Conservation (phyloP, 1,140 invertebrate genomes). For the Subanguina moxae region DNA sequence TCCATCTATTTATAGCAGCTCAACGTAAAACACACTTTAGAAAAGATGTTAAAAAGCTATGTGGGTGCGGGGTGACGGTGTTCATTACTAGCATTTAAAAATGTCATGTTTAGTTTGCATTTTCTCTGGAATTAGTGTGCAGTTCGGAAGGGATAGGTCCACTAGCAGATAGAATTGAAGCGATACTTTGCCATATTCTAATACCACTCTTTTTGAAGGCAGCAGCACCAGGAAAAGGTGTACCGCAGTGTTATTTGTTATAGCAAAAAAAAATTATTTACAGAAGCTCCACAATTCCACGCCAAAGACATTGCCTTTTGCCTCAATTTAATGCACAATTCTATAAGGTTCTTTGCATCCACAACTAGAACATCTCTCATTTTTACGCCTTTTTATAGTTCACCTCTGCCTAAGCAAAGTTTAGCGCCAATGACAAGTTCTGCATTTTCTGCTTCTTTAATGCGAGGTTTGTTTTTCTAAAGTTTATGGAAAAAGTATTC, state of each 20-base stretch:
- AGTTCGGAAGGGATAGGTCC: conserved; percentile 79
- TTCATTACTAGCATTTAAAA: conserved; percentile 8
- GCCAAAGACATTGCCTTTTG: conserved; percentile 84
- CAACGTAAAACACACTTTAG: too few species aligned
- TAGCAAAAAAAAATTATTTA: conserved; percentile 11
- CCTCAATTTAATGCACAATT: conserved; percentile 79
- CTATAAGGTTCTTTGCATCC: conserved; percentile 65
- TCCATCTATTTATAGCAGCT: too few species aligned
- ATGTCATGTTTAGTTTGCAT: conserved; percentile 40
- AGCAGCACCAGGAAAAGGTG: conserved; percentile 81
- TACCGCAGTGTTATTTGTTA: not conserved
- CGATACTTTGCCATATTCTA: conserved; percentile 87
- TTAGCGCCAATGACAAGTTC: conserved; percentile 48
- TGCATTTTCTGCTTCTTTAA: conserved; percentile 51
- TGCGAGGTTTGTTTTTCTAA: too few species aligned
- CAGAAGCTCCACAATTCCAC: conserved; percentile 80
- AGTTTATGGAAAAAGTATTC: too few species aligned
- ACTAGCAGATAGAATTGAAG: conserved; percentile 85
- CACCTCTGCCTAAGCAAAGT: conserved; percentile 61
- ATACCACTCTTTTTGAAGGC: conserved; percentile 89
- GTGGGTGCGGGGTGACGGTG: too few species aligned
- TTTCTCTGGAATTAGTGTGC: conserved; percentile 85
- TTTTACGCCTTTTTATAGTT: conserved; percentile 59
- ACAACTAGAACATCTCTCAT: too few species aligned
- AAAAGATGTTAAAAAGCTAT: too few species aligned